A percentile compares a stretch with the other conserved stretches of the same genome.
Evolutionary conservation across 2,888 invertebrate genomes (phyloP).

Genomic region (Hirtodrosophila cameraria): DNA sequence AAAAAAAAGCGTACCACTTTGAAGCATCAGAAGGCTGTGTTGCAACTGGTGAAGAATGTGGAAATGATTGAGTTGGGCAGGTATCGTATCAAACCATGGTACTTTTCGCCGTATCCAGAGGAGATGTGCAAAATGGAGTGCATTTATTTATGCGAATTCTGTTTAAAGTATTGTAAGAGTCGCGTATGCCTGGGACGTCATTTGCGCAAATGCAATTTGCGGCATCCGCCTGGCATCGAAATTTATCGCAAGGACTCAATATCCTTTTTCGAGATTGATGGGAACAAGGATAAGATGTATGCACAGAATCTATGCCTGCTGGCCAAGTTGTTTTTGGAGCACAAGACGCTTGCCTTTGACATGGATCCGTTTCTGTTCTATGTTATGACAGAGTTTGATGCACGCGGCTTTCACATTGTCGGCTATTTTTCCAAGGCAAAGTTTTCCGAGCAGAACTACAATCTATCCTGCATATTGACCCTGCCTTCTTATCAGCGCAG

Average conservation of each 20-base stretch:
- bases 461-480: constrained; percentile 99
- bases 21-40: constrained; percentile 87
- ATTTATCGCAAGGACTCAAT: constrained; percentile 97
- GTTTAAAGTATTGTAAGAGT: constrained; percentile 98
- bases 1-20: no score
- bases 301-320: constrained; percentile 97
- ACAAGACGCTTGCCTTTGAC: constrained; percentile 98
- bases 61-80: constrained; percentile 98
- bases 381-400: constrained; percentile 91
- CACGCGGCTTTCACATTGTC: constrained; percentile 97
- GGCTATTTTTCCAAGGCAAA: constrained; percentile 99
- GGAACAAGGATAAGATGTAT: constrained; percentile 97
- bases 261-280: constrained; percentile 99
- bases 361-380: constrained; percentile 99
- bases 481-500: constrained; percentile 99
- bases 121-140: constrained; percentile 93
- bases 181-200: constrained; percentile 97
- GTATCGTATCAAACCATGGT: constrained; percentile 98
- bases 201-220: constrained; percentile 92
- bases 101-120: constrained; percentile 99
- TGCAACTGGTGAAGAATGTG: constrained; percentile 99
- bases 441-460: constrained; percentile 98
- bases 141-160: constrained; percentile 99
- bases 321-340: constrained; percentile 98
- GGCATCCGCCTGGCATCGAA: constrained; percentile 96